Conservation (phyloP, 2,888 invertebrate species). For the Griposia aprilina region DNA sequence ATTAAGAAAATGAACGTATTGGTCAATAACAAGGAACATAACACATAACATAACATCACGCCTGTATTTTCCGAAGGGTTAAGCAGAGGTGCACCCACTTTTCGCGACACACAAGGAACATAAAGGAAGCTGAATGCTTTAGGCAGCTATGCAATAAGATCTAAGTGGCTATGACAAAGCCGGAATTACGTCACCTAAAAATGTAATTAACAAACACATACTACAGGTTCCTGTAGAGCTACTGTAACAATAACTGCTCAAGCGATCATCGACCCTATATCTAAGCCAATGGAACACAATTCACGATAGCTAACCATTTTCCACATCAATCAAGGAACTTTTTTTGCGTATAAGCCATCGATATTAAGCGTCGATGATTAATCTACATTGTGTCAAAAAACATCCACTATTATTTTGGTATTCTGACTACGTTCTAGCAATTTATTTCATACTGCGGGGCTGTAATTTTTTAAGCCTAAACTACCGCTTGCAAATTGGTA, state of each 20-base stretch:
- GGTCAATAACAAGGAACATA: background rate
- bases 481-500: conserved; percentile 53
- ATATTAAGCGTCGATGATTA: conserved; percentile 68
- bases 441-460: conserved; percentile 43
- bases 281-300: conserved; percentile 32
- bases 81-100: no score
- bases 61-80: no score
- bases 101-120: background rate
- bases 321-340: conserved; percentile 66
- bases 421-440: conserved; percentile 33
- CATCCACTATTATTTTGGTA: conserved; percentile 51
- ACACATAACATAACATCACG: no score
- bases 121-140: conserved; percentile 32
- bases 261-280: conserved; percentile 49
- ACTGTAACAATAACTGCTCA: conserved; percentile 31
- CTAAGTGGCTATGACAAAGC: conserved; percentile 39
- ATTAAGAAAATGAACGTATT: conserved; percentile 32
- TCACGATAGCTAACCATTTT: conserved; percentile 39
- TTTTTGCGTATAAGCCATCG: conserved; percentile 67
- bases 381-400: conserved; percentile 66
- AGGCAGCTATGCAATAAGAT: conserved; percentile 34
- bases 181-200: conserved; percentile 58
- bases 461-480: conserved; percentile 58
- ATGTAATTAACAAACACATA: conserved; percentile 59
- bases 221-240: conserved; percentile 20